Base-by-base conservation (phyloP, 2,797 vertebrate genomes). In the Anguilla pacifica region DNA sequence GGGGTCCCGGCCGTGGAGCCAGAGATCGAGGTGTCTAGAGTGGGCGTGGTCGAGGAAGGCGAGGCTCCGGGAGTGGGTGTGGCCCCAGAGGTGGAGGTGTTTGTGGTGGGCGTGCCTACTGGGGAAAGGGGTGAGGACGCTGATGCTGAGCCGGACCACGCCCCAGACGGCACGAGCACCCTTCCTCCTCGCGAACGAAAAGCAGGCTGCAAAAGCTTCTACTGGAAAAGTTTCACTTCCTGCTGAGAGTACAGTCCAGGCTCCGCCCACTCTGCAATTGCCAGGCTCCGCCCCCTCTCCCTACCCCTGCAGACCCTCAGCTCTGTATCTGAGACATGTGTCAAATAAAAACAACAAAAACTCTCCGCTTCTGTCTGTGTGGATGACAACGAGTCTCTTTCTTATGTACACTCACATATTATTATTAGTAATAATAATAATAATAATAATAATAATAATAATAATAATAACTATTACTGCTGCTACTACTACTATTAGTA, bases 151-250 rank as follows among this genome's bases (percentile, higher is more conserved):
- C 1, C 49, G 19, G 77, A 25, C 35, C 77, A 22, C 43, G 17
- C 4, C 46, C 46, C 46, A 0, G 46, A 81, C 35, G 28, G 19
- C 22, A 25, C 43, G 0, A n/a, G 77, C 43, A 81, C 17, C 43
- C 77, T 49, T 25, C 77, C 77, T 51, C 77, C 77, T 6, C 77
- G 77, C 6, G 77, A 81, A 49, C 19, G 77, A 6, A 81, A 81
- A 81, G 77, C 77, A 51, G 77, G 77, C 43, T 81, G 77, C 77
- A 81, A 51, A 51, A 81, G 25, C 77, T 81, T 81, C 43, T 81
- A 81, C 77, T 81, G 77, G 77, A 81, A 81, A 51, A 81, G 39
- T 1, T 81, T 81, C 22, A 81, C 77, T 49, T 81, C 77, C 25
- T 81, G 77, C 77, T 81, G 77, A 81, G 46, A 43, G 31, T 43